These are phyloP conservation scores for Dicycla oo DNA, from an alignment of 2,888 invertebrate species.

Conservation along the genomic window DNA sequence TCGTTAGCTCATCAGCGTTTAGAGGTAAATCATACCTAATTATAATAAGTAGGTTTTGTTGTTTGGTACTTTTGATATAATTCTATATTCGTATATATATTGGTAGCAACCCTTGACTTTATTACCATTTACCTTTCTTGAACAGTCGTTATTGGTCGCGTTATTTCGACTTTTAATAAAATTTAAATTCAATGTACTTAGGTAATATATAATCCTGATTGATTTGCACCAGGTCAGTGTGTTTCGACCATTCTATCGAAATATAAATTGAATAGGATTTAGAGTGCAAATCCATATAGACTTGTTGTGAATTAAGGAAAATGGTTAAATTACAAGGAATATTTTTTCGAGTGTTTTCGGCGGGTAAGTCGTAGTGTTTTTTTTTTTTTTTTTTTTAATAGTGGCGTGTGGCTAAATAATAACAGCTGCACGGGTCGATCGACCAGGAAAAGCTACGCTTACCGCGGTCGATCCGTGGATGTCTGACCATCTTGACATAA, in stretches of 20 bases:
- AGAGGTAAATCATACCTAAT: constrained; percentile 22
- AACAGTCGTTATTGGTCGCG: background rate
- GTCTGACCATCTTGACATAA: no score
- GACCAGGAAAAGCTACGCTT: no score
- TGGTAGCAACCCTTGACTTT: background rate
- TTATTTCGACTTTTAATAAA: background rate
- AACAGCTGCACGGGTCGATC: no score
- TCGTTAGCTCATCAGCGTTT: constrained; percentile 26
- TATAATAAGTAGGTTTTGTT: constrained; percentile 22
- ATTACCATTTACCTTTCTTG: constrained; percentile 3
- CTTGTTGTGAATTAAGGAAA: background rate
- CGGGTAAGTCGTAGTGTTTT: constrained; percentile 9
- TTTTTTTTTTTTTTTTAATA: no score
- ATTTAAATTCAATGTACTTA: no score
- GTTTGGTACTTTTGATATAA: constrained; percentile 8
- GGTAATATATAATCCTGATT: background rate
- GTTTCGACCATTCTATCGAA: background rate
- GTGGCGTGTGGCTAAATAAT: no score
- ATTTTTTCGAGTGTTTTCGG: background rate
- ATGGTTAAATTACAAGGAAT: constrained; percentile 31
- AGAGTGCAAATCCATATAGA: background rate
- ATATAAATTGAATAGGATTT: background rate
- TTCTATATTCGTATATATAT: constrained; percentile 22
- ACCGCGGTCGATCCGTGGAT: no score
- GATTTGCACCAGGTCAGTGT: background rate